Percentiles rank a stretch among this genome's conserved stretches.
Conservation (phyloP, 1,140 invertebrate genomes). For the Vanessa atalanta region DNA sequence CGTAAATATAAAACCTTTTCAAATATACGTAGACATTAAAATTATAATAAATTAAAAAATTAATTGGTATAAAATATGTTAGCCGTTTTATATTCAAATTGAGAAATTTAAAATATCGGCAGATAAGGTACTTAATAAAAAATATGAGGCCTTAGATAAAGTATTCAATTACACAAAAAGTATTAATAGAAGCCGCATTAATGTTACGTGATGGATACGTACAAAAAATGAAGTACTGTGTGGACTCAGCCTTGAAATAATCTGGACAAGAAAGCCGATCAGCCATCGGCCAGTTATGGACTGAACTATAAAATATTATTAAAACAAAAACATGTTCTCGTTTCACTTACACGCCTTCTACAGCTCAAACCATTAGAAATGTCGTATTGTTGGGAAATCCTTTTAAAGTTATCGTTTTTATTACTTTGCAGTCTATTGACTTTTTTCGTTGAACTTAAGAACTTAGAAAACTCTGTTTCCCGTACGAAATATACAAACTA, state of each 20-base stretch:
- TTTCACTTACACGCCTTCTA: slow-evolving; percentile 73
- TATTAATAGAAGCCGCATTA: slow-evolving; percentile 10
- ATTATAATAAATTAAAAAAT: too few relatives aligned
- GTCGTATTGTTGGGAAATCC: slow-evolving; percentile 65
- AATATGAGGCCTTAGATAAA: neutral
- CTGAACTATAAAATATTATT: slow-evolving; percentile 71
- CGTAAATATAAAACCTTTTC: too few relatives aligned
- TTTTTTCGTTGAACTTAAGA: slow-evolving; percentile 17
- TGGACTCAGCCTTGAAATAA: slow-evolving; percentile 44
- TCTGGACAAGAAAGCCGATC: slow-evolving; percentile 61
- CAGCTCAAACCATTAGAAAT: slow-evolving; percentile 61
- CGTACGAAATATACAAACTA: neutral
- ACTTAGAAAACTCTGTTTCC: slow-evolving; percentile 15
- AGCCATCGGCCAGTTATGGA: slow-evolving; percentile 60
- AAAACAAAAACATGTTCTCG: slow-evolving; percentile 68
- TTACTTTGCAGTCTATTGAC: slow-evolving; percentile 10
- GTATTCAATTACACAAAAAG: neutral
- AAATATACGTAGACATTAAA: too few relatives aligned
- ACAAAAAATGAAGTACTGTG: slow-evolving; percentile 21
- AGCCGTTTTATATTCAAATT: too few relatives aligned
- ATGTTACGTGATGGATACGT: neutral
- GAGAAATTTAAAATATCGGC: too few relatives aligned
- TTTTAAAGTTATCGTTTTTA: slow-evolving; percentile 43
- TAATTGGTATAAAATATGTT: too few relatives aligned
- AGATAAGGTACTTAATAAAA: neutral